Conservation (phyloP, 2,113 vertebrate species). For the Todiramphus chloris region DNA sequence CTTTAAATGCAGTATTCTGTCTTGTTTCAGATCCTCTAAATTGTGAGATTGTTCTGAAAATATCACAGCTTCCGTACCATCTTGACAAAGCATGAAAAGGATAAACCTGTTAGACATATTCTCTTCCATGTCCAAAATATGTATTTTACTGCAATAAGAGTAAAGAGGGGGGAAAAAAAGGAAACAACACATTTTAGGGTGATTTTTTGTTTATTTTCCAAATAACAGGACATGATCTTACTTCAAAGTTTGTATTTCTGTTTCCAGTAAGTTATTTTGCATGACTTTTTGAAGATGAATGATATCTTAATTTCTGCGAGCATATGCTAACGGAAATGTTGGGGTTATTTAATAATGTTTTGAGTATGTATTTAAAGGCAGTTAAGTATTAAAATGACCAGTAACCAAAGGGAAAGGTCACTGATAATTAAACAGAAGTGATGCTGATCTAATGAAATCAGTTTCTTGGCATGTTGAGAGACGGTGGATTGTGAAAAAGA, state of each 20-base stretch:
- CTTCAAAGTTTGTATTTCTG: conserved; percentile 14
- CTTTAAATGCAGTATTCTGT: not conserved
- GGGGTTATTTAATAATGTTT: conserved; percentile 59
- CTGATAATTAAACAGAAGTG: conserved; percentile 70
- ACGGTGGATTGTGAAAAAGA: conserved; percentile 57
- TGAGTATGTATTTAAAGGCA: conserved; percentile 58
- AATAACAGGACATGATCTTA: not conserved
- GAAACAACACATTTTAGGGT: not conserved
- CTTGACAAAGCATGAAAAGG: not conserved
- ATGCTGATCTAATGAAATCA: conserved; percentile 70
- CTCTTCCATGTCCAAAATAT: not conserved
- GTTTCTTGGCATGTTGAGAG: conserved; percentile 53
- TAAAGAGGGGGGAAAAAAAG: not conserved
- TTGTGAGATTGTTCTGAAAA: not conserved
- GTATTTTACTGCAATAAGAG: not conserved
- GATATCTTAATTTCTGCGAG: conserved; percentile 62
- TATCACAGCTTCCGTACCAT: not conserved
- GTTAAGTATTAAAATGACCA: conserved; percentile 66
- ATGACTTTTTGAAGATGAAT: conserved; percentile 62
- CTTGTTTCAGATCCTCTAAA: not conserved
- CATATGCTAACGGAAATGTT: conserved; percentile 2
- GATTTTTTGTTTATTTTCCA: not conserved
- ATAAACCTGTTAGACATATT: not conserved
- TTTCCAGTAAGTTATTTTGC: conserved; percentile 39
- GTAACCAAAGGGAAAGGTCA: conserved; percentile 71